Conservation (phyloP, 2,797 vertebrate genomes). For the Lates japonicus region DNA sequence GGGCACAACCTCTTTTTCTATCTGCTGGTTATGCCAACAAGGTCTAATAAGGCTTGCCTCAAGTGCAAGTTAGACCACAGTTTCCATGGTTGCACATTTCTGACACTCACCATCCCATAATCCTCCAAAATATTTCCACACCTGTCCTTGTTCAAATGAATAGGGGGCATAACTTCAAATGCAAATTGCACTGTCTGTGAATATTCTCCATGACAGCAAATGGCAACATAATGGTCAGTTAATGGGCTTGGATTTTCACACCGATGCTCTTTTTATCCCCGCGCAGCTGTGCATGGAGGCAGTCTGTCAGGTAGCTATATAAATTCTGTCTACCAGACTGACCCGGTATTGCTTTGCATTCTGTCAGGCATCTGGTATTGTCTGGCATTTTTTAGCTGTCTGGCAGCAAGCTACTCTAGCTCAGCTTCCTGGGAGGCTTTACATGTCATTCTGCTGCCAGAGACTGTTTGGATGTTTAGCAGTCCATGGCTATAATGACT, state of each 20-base stretch:
- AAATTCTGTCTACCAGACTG: constrained; percentile 40
- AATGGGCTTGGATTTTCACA: constrained; percentile 49
- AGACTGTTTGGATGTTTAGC: constrained; percentile 22
- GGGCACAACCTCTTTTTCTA: not conserved
- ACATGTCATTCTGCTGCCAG: constrained; percentile 28
- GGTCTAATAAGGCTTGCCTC: not conserved
- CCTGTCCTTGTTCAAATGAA: constrained; percentile 37
- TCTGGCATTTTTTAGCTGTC: constrained; percentile 26
- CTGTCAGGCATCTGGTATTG: constrained; percentile 37
- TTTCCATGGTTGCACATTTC: constrained; percentile 21
- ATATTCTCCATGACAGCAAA: constrained; percentile 51
- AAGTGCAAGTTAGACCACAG: not conserved
- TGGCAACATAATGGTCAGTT: constrained; percentile 52
- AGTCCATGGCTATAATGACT: constrained; percentile 15
- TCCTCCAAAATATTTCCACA: constrained; percentile 25
- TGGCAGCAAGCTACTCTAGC: constrained; percentile 29
- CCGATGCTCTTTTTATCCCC: constrained; percentile 31
- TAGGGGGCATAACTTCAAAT: constrained; percentile 26
- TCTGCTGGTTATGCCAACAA: not conserved
- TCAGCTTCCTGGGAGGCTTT: constrained; percentile 19
- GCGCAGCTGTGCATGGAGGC: constrained; percentile 37
- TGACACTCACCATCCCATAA: constrained; percentile 25
- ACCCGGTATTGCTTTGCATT: constrained; percentile 47
- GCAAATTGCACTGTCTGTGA: constrained; percentile 36
- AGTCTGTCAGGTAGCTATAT: constrained; percentile 47